Base-by-base conservation (phyloP, 2,113 vertebrate genomes). In the Ascaphus truei region DNA sequence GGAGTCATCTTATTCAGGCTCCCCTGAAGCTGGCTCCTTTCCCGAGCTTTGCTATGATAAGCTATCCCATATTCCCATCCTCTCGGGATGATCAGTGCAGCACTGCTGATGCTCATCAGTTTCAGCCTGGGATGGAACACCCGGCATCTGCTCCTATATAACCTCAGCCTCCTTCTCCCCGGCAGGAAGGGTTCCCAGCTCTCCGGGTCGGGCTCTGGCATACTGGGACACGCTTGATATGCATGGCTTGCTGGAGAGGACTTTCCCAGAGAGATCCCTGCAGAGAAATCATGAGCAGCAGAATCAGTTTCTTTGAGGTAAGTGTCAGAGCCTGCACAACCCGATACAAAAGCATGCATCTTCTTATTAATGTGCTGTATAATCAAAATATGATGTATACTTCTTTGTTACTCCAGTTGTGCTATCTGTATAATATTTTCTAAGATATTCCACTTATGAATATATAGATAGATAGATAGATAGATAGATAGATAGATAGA, bases 241-340 rank as follows among this genome's bases (percentile, higher is more conserved):
- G 41, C 22, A 69, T 69, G 66, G 66, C 66, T 60, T 50, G 29
- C 45, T 52, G 66, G 66, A 34, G 56, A 30, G 56, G 66, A 51
- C 31, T 22, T 34, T 33, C 56, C 31, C 56, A 59, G 7, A 47
- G 43, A 47, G 43, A 47, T 47, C 43, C 43, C 43, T 22, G 16
- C 18, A 51, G n/a, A 51, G 23, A 61, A 37, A 73, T 43, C 45
- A 84, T 84, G 82, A 72, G 82, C 63, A 76, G 80, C 77, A 73
- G 80, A 29, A 77, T 76, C 66, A 80, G 79, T 71, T 84, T 84
- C 76, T 84, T 81, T 33, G 81, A 81, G 83, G 83, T 79, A 71
- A 74, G 77, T 79, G 58, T 51, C 33, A 43, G 20, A 3, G 7
- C n/a, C 5, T 53, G 26, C 20, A 51, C 23, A 45, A 9, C 41